Evolutionary conservation across 2,888 invertebrate genomes (phyloP).

Genomic region (Papilio protenor): DNA sequence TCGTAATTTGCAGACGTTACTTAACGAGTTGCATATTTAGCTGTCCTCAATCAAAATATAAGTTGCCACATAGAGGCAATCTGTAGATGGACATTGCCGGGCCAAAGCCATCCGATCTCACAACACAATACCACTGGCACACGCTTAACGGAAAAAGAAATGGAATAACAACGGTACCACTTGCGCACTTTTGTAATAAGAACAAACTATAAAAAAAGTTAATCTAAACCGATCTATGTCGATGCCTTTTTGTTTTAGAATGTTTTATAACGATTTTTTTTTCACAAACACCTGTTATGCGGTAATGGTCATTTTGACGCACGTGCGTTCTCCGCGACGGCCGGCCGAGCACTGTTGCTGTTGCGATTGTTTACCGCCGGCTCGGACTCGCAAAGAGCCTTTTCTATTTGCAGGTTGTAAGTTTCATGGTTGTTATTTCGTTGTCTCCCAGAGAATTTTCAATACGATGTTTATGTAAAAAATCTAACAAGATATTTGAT

Average conservation of each 20-base stretch:
- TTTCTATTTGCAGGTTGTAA: conserved; percentile 42
- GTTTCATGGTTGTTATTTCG: conserved; percentile 48
- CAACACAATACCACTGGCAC: conserved; percentile 68
- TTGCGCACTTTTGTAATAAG: conserved; percentile 46
- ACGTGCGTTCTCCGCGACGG: conserved; percentile 71
- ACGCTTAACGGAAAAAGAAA: conserved; percentile 63
- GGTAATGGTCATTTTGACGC: conserved; percentile 54
- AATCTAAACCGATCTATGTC: conserved; percentile 69
- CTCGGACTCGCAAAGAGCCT: conserved; percentile 66
- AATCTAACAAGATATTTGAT: too few relatives aligned
- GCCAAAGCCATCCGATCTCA: conserved; percentile 62
- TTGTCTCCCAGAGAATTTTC: conserved; percentile 54
- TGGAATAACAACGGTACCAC: conserved; percentile 63
- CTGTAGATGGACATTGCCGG: conserved; percentile 47
- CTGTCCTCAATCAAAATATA: conserved; percentile 50
- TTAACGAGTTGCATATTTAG: conserved; percentile 38
- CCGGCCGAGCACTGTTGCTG: conserved; percentile 77
- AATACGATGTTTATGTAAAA: conserved; percentile 7
- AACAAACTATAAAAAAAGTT: conserved; percentile 54
- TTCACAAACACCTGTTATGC: conserved; percentile 62
- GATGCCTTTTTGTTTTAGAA: conserved; percentile 47
- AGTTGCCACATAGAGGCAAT: conserved; percentile 47
- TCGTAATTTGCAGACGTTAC: background rate
- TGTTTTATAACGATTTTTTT: conserved; percentile 28
- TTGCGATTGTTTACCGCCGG: conserved; percentile 77